A percentile compares a stretch with the other conserved stretches of the same genome.
Evolutionary conservation across 2,888 invertebrate species (phyloP).

Genomic region (Drosophila meridiana): DNA sequence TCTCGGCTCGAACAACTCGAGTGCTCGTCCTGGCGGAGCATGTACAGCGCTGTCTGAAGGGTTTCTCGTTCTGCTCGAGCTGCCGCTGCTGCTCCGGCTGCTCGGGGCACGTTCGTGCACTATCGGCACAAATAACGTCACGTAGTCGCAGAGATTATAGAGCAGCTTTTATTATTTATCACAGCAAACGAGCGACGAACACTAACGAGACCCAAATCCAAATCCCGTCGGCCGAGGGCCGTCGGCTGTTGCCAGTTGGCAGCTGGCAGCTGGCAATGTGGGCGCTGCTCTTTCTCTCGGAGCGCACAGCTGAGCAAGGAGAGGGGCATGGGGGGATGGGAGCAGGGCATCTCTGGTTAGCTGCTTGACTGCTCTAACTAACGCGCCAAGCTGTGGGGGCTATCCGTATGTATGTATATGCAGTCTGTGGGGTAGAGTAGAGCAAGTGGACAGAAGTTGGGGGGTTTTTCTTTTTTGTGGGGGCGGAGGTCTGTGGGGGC

Average conservation of each 20-base stretch:
- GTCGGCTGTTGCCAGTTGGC: conserved; percentile 58
- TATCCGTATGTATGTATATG: conserved; percentile 8
- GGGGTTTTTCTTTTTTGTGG: background rate
- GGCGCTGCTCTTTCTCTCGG: conserved; percentile 25
- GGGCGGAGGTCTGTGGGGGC: background rate
- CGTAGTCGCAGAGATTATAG: conserved; percentile 85
- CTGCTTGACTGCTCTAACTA: conserved; percentile 46
- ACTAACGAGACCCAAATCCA: conserved; percentile 77
- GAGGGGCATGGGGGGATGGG: background rate
- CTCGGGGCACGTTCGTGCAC: conserved; percentile 81
- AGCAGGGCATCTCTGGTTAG: conserved; percentile 29
- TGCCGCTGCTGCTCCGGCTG: conserved; percentile 7
- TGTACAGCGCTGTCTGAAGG: conserved; percentile 36
- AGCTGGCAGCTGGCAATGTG: conserved; percentile 29
- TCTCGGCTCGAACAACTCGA: conserved; percentile 44
- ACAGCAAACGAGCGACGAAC: conserved; percentile 78
- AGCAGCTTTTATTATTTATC: conserved; percentile 83
- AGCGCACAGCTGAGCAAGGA: background rate
- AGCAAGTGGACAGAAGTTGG: background rate
- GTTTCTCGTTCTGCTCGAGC: conserved; percentile 22
- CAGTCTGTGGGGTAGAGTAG: background rate
- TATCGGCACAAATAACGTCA: conserved; percentile 85
- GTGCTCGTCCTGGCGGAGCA: conserved; percentile 35
- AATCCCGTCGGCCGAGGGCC: conserved; percentile 77
- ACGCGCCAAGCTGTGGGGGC: conserved; percentile 15